These are phyloP conservation scores for Lepisosteus oculatus DNA, from an alignment of 2,113 vertebrate genomes.

Conservation along the genomic window DNA sequence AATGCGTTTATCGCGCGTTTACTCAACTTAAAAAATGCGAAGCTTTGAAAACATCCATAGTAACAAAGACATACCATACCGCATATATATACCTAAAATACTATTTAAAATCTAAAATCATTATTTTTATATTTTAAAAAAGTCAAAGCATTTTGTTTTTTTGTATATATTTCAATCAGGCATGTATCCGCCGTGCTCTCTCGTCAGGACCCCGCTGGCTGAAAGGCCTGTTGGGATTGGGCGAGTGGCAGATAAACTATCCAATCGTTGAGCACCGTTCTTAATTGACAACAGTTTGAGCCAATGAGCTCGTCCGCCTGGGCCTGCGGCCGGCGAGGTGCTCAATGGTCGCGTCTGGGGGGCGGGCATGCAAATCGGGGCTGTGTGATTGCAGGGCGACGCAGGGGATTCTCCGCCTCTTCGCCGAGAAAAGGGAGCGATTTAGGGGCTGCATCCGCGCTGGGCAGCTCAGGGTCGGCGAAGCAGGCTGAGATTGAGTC, in stretches of 20 bases:
- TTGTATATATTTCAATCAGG: slow-evolving; percentile 5
- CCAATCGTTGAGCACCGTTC: slow-evolving; percentile 43
- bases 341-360: slow-evolving; percentile 45
- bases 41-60: too few relatives aligned
- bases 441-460: not conserved
- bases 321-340: slow-evolving; percentile 33
- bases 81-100: not conserved
- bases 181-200: not conserved
- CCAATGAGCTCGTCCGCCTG: slow-evolving; percentile 37
- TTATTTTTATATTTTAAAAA: not conserved
- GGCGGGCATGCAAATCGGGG: slow-evolving; percentile 30
- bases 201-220: not conserved
- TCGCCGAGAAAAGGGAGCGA: not conserved
- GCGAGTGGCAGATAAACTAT: not conserved
- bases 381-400: not conserved
- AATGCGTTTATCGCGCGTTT: too few relatives aligned
- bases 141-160: not conserved
- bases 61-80: slow-evolving; percentile 33
- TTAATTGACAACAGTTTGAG: slow-evolving; percentile 27
- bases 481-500: slow-evolving; percentile 13
- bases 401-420: not conserved
- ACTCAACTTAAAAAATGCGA: too few relatives aligned
- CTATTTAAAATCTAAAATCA: not conserved
- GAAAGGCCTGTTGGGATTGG: not conserved
- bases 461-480: not conserved